A percentile compares a stretch with the other conserved stretches of the same genome.
Conservation (phyloP, 2,888 invertebrate genomes). For the Caenorhabditis sp. region DNA sequence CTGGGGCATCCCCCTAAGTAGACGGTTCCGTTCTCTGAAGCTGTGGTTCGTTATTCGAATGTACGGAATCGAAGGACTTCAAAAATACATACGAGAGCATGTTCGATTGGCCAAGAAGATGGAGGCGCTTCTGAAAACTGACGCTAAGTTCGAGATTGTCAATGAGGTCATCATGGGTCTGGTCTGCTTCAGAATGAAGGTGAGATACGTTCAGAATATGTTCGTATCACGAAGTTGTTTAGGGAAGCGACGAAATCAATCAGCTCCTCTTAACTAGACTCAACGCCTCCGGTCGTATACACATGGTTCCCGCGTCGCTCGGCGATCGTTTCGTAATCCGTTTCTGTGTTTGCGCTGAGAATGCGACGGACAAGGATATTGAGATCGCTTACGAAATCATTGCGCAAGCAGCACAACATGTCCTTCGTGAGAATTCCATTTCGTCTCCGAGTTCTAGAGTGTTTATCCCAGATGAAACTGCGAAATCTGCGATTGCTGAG, state of each 20-base stretch:
- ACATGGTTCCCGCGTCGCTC: slow-evolving; percentile 88
- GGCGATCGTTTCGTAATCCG: slow-evolving; percentile 83
- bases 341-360: slow-evolving; percentile 94
- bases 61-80: slow-evolving; percentile 95
- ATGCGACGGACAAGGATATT: slow-evolving; percentile 89
- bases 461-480: slow-evolving; percentile 63
- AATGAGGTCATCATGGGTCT: slow-evolving; percentile 83
- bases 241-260: slow-evolving; percentile 88
- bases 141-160: slow-evolving; percentile 82
- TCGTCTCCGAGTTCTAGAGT: too few relatives aligned
- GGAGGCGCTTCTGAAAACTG: slow-evolving; percentile 78
- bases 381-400: slow-evolving; percentile 85
- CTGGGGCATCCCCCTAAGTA: slow-evolving; percentile 97
- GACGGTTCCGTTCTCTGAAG: slow-evolving; percentile 95
- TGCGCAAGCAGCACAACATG: slow-evolving; percentile 83
- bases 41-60: slow-evolving; percentile 97
- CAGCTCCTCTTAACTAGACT: slow-evolving; percentile 93
- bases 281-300: slow-evolving; percentile 95
- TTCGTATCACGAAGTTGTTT: too few relatives aligned
- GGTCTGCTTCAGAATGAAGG: slow-evolving; percentile 83
- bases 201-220: slow-evolving; percentile 23
- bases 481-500: slow-evolving; percentile 59
- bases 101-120: slow-evolving; percentile 82
- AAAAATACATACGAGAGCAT: slow-evolving; percentile 91
- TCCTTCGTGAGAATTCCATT: slow-evolving; percentile 89